Evolutionary conservation across 2,113 vertebrate species (phyloP).

Genomic region (Fulica atra): DNA sequence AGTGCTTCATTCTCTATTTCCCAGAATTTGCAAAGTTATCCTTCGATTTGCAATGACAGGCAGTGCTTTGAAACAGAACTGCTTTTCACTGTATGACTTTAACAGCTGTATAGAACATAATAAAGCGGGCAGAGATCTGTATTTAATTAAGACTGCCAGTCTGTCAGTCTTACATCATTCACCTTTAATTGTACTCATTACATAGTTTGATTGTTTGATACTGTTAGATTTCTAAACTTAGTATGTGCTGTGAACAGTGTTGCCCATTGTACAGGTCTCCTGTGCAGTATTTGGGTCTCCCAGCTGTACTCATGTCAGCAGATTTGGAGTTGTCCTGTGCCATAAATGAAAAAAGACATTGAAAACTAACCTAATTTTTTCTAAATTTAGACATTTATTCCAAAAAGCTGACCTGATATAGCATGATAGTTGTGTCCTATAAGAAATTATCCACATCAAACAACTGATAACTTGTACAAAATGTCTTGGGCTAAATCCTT

Average conservation of each 20-base stretch:
- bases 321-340: constrained; percentile 16
- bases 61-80: background rate
- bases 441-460: background rate
- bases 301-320: background rate
- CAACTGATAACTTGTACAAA: background rate
- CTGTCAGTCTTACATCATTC: background rate
- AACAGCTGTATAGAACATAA: background rate
- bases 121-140: background rate
- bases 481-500: background rate
- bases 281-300: background rate
- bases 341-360: background rate
- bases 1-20: background rate
- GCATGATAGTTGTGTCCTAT: background rate
- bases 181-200: constrained; percentile 18
- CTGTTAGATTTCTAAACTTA: constrained; percentile 15
- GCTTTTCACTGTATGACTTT: background rate
- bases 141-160: background rate
- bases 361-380: background rate
- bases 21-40: background rate
- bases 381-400: background rate
- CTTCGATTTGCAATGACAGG: background rate
- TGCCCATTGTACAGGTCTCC: background rate
- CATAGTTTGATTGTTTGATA: background rate
- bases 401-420: background rate
- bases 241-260: background rate